phyloP scores from a whole-genome alignment of 2,888 invertebrate species.

The Pristionchus mayeri region DNA sequence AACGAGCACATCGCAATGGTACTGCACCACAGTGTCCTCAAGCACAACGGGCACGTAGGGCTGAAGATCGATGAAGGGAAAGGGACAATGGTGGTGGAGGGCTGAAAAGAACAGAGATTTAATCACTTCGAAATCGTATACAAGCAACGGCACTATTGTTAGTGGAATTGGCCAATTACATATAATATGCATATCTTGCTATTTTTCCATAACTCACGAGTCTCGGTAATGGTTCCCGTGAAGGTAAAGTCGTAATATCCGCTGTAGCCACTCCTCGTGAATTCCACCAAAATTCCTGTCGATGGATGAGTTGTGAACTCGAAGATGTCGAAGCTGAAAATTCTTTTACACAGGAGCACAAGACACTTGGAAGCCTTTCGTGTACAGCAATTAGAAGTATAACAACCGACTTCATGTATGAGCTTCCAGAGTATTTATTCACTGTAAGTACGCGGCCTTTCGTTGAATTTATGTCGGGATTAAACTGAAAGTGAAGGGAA shows the following conservation, averaged over 20 bases:
- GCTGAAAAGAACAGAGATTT: not conserved
- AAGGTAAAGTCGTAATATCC: not conserved
- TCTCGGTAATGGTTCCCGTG: not conserved
- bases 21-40: not conserved
- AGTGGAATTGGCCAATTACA: no score
- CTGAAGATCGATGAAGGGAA: constrained; percentile 13
- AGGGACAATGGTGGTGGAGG: not conserved
- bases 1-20: not conserved
- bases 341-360: not conserved
- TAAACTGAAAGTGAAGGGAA: not conserved
- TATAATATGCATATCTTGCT: no score
- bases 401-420: not conserved
- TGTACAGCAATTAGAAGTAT: not conserved
- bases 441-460: not conserved
- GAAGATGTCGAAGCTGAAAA: not conserved
- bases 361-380: not conserved
- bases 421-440: not conserved
- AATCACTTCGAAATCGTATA: no score
- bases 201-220: not conserved
- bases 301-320: not conserved
- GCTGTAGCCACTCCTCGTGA: not conserved
- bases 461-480: not conserved
- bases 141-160: no score
- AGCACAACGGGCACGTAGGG: not conserved
- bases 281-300: not conserved